Evolutionary conservation across 37 sponge, comb jelly and placozoan species (phyloP).

Genomic region (Tethya wilhelma): DNA sequence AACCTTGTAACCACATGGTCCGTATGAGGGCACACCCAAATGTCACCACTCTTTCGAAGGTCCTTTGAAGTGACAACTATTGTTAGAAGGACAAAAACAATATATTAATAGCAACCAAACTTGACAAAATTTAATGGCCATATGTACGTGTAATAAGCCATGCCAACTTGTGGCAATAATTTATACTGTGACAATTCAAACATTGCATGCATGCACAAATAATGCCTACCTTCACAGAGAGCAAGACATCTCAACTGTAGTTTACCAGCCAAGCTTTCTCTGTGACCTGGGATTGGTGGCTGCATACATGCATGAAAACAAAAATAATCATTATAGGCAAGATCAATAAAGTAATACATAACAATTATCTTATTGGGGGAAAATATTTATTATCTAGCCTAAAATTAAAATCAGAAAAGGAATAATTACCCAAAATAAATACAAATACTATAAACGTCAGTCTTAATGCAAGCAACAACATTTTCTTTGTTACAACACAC

Average conservation of each 20-base stretch:
- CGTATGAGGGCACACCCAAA: conserved; percentile 76
- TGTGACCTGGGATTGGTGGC: neutral
- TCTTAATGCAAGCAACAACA: too few relatives aligned
- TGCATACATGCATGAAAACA: neutral
- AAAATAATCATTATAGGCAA: neutral
- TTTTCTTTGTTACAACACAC: too few relatives aligned
- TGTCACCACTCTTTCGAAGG: conserved; percentile 54
- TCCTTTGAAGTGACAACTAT: conserved; percentile 58
- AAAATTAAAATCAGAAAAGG: too few relatives aligned
- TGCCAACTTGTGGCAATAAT: too few relatives aligned
- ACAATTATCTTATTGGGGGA: too few relatives aligned
- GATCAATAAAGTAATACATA: neutral
- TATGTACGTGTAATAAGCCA: too few relatives aligned
- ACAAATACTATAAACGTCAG: too few relatives aligned
- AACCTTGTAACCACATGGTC: conserved; percentile 86
- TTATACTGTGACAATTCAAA: too few relatives aligned
- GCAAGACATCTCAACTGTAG: conserved; percentile 68
- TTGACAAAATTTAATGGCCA: too few relatives aligned
- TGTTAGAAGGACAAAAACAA: neutral
- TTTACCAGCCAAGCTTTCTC: conserved; percentile 55
- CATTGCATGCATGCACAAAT: too few relatives aligned
- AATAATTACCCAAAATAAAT: too few relatives aligned
- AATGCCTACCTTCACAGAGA: conserved; percentile 78
- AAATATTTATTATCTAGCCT: too few relatives aligned
- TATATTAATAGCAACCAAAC: neutral